phyloP scores from a whole-genome alignment of 2,113 vertebrate species.

The Galbula dea region DNA sequence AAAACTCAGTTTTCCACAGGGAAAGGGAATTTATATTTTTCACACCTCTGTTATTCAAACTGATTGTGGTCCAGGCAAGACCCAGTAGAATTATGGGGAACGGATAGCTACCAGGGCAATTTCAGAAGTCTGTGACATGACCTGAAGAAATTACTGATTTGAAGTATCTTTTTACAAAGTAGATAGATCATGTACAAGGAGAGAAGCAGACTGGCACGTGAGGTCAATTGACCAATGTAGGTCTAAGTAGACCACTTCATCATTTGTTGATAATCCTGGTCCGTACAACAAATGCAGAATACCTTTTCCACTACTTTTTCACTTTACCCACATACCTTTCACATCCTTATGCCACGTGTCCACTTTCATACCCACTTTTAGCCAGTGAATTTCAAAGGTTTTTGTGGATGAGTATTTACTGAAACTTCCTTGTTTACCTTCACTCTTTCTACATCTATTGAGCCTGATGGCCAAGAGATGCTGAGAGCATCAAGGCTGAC shows the following conservation, averaged over 20 bases:
- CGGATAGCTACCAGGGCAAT: background rate
- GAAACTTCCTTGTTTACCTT: background rate
- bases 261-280: no score
- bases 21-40: background rate
- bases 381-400: background rate
- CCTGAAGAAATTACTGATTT: background rate
- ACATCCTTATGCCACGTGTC: background rate
- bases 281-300: background rate
- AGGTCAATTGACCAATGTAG: background rate
- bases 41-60: background rate
- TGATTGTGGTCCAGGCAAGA: background rate
- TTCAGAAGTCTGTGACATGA: background rate
- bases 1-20: background rate
- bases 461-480: background rate
- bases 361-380: background rate
- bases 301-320: background rate
- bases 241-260: no score
- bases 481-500: background rate
- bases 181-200: background rate
- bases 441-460: background rate
- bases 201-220: background rate
- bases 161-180: background rate
- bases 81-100: background rate
- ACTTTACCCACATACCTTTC: background rate
- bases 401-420: background rate